phyloP scores from a whole-genome alignment of 2,888 invertebrate genomes.

The Drosophila meridiana region DNA sequence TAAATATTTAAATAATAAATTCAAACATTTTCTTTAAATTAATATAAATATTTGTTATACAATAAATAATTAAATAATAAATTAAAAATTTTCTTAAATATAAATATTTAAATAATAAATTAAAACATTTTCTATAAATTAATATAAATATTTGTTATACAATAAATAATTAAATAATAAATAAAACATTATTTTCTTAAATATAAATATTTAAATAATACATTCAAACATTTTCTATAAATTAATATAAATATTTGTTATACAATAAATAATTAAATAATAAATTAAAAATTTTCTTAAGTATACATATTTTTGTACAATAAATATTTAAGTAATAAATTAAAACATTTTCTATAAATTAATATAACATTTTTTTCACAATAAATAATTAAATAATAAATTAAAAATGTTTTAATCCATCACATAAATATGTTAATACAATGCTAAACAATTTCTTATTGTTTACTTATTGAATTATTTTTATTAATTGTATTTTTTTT shows the following conservation, averaged over 20 bases:
- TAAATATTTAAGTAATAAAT: too few relatives aligned
- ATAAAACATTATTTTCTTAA: background rate
- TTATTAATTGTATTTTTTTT: conserved; percentile 19
- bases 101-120: too few relatives aligned
- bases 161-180: background rate
- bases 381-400: background rate
- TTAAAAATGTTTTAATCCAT: too few relatives aligned
- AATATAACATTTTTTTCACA: background rate
- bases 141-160: background rate
- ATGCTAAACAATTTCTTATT: background rate
- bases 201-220: background rate
- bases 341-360: background rate
- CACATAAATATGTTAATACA: background rate
- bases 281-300: too few relatives aligned
- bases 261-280: too few relatives aligned
- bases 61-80: too few relatives aligned
- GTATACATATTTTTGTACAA: too few relatives aligned
- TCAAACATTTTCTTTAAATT: background rate
- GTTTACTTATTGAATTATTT: conserved; percentile 25
- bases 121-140: background rate
- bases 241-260: background rate
- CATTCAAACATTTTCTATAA: background rate
- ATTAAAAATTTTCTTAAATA: too few relatives aligned
- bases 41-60: too few relatives aligned
- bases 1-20: too few relatives aligned